Evolutionary conservation across 2,797 vertebrate species (phyloP).

Genomic region (Scomberomorus guttatus): DNA sequence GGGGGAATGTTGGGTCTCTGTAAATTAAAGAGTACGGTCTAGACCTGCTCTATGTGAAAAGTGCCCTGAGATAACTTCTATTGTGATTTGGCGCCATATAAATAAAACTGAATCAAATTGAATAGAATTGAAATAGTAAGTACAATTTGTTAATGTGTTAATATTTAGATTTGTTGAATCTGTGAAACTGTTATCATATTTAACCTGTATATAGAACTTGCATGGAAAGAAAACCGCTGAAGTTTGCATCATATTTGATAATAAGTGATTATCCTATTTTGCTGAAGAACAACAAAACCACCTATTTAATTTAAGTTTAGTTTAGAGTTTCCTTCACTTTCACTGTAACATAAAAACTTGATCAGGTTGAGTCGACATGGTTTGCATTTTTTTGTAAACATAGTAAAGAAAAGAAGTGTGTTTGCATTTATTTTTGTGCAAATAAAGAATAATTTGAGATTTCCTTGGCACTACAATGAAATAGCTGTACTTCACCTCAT

Average conservation of each 20-base stretch:
- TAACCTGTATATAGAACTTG: not conserved
- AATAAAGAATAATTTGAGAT: slow-evolving; percentile 33
- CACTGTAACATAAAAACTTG: slow-evolving; percentile 4
- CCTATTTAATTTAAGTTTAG: not conserved
- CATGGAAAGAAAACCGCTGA: not conserved
- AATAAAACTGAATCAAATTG: too few species aligned
- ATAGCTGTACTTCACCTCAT: slow-evolving; percentile 52
- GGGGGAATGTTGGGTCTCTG: too few species aligned
- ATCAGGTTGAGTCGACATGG: not conserved
- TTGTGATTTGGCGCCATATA: too few species aligned
- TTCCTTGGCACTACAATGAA: slow-evolving; percentile 1
- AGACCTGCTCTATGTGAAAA: too few species aligned
- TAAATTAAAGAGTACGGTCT: too few species aligned
- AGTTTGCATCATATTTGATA: too few species aligned
- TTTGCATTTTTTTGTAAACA: not conserved
- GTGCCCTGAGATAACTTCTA: too few species aligned
- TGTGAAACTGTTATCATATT: not conserved
- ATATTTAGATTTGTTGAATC: not conserved
- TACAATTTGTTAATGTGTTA: not conserved
- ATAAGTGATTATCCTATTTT: not conserved
- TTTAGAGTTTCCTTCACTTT: not conserved
- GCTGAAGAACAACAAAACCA: too few species aligned
- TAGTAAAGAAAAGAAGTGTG: not conserved
- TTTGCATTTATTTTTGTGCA: slow-evolving; percentile 1
- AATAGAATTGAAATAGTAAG: too few species aligned